phyloP scores from a whole-genome alignment of 2,113 vertebrate species.

The Solenodon paradoxus region DNA sequence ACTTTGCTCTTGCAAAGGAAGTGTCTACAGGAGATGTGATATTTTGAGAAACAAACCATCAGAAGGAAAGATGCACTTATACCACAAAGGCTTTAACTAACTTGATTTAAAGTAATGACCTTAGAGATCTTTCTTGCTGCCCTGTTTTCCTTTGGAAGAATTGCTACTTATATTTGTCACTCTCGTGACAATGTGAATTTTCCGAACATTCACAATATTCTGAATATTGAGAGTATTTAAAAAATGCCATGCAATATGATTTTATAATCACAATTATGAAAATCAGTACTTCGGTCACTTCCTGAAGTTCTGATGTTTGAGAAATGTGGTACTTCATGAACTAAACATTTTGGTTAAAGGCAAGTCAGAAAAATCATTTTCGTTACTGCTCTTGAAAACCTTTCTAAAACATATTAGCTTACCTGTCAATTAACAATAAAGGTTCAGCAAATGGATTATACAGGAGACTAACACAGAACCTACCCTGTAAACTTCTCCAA shows the following conservation, averaged over 20 bases:
- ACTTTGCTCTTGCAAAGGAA: slow-evolving; percentile 8
- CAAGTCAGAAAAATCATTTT: slow-evolving; percentile 27
- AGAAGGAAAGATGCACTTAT: slow-evolving; percentile 7
- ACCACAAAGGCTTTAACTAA: background rate
- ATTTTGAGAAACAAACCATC: slow-evolving; percentile 42
- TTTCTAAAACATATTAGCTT: background rate
- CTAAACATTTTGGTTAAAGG: slow-evolving; percentile 16
- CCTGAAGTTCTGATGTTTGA: slow-evolving; percentile 31
- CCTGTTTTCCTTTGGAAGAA: slow-evolving; percentile 17
- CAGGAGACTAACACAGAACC: background rate
- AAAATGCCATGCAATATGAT: background rate
- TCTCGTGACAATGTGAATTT: slow-evolving; percentile 11
- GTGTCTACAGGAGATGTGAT: background rate
- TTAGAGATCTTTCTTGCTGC: background rate
- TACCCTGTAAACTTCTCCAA: background rate
- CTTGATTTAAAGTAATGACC: slow-evolving; percentile 28
- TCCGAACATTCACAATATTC: no score
- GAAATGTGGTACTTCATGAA: background rate
- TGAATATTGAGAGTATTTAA: background rate
- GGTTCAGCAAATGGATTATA: background rate
- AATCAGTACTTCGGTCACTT: background rate
- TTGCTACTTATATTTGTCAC: background rate
- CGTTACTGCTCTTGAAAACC: slow-evolving; percentile 34
- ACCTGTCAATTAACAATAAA: background rate
- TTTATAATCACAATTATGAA: slow-evolving; percentile 32